Conservation (phyloP, 2,797 vertebrate genomes). For the Poeciliopsis presidionis region DNA sequence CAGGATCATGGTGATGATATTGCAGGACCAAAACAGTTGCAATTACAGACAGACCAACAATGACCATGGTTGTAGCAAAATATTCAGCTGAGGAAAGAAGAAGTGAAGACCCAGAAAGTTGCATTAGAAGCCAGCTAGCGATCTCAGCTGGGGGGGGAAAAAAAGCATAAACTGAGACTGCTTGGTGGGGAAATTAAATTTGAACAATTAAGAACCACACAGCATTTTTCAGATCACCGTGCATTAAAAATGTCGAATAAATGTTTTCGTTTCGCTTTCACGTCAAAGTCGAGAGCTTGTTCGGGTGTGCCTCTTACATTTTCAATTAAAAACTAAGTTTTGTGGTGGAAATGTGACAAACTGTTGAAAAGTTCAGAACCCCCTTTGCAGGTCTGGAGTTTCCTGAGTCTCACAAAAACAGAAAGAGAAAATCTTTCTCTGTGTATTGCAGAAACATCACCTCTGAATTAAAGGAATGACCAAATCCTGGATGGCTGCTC, state of each 20-base stretch:
- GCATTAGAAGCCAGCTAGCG: background rate
- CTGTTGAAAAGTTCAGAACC: background rate
- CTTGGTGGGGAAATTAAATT: background rate
- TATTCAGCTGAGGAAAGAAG: slow-evolving; percentile 74
- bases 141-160: too few relatives aligned
- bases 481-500: background rate
- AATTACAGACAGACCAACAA: slow-evolving; percentile 82
- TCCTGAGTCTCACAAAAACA: slow-evolving; percentile 2
- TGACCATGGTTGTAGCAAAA: slow-evolving; percentile 83
- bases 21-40: slow-evolving; percentile 83
- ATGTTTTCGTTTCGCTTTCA: background rate
- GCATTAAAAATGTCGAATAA: background rate
- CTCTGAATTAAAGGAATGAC: slow-evolving; percentile 10
- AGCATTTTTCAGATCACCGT: background rate
- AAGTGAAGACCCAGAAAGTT: background rate
- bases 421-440: background rate
- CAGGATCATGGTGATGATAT: slow-evolving; percentile 82
- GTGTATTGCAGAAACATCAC: slow-evolving; percentile 13
- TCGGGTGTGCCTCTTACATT: background rate
- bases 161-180: background rate
- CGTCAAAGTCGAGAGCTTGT: background rate
- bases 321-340: background rate
- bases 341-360: background rate
- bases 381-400: background rate
- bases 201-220: background rate